phyloP scores from a whole-genome alignment of 2,113 vertebrate species.

The Elephantulus edwardii region DNA sequence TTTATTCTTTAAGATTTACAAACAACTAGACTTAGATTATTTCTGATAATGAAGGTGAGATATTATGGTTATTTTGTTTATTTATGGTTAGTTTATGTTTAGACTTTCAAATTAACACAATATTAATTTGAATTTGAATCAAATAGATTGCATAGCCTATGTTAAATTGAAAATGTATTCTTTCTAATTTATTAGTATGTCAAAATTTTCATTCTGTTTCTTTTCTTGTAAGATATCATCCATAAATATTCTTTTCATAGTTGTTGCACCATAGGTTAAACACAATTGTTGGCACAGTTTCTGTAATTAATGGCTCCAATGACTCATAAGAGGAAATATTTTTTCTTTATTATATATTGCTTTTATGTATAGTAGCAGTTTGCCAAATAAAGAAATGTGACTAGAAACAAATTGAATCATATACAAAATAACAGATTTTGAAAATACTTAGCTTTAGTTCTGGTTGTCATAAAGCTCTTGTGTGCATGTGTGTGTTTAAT shows the following conservation, averaged over 20 bases:
- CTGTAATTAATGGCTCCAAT: background rate
- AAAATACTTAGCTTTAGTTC: background rate
- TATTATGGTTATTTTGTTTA: background rate
- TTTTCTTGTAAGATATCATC: constrained; percentile 12
- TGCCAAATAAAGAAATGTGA: background rate
- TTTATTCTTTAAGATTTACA: background rate
- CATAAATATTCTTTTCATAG: constrained; percentile 36
- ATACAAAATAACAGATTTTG: background rate
- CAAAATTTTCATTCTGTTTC: constrained; percentile 22
- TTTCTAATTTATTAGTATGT: background rate
- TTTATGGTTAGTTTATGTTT: no score
- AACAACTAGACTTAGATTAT: constrained; percentile 25
- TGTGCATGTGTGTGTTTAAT: background rate
- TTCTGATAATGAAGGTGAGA: constrained; percentile 31
- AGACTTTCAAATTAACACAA: constrained; percentile 25
- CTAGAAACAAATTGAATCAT: background rate
- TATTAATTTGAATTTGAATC: constrained; percentile 8
- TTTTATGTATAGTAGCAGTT: background rate
- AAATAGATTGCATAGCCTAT: background rate
- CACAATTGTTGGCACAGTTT: background rate
- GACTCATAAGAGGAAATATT: background rate
- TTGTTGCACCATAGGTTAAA: background rate
- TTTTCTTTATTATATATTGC: background rate
- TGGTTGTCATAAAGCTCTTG: background rate
- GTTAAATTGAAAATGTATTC: constrained; percentile 17